Evolutionary conservation across 1,140 invertebrate species (phyloP), one percentile per base, ranked within the genome.

Genomic region (Scaptomyza hsui): DNA sequence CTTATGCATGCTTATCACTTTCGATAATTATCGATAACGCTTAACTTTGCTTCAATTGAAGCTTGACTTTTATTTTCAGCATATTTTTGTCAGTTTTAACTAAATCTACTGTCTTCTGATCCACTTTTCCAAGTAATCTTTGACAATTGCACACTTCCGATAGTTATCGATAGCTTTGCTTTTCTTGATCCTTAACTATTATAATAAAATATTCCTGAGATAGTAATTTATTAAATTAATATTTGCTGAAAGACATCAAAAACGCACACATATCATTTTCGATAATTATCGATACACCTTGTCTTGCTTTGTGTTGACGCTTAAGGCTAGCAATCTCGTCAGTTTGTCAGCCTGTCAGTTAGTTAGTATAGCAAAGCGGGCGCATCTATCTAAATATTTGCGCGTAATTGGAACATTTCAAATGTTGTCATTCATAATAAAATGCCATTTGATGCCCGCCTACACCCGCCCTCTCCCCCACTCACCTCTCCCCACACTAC

Each of bases 341-440:
- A 32, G 15, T 18, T 24, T 47, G 56, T 48, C 56, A 13, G 56
- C 3, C 18, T 61, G 64, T 61, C 75, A 72, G 51, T 76, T 41
- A 47, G 29, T 35, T 39, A 19, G 49, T 62, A 32, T 71, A 49
- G 49, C 53, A 74, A 52, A 29, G 52, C 12, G 32, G 12, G 32
- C 42, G 39, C 51, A 68, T 80, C 68, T 79, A 77, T 81, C 81
- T 75, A 74, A 86, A 77, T 81, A 75, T 86, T 85, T 77, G 77
- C 75, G 69, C 81, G 81, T 85, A 85, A 85, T 85, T 85, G 81
- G 73, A 86, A 86, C 77, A 81, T 86, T 85, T 85, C 81, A 81
- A 85, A 86, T 85, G 81, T 85, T 85, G 81, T 85, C 81, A 85
- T 86, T 85, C 77, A 86, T 75, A 85, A 85, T 85, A 75, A 85